Conservation (phyloP, 2,113 vertebrate genomes). For the Neodon shergylaensis region DNA sequence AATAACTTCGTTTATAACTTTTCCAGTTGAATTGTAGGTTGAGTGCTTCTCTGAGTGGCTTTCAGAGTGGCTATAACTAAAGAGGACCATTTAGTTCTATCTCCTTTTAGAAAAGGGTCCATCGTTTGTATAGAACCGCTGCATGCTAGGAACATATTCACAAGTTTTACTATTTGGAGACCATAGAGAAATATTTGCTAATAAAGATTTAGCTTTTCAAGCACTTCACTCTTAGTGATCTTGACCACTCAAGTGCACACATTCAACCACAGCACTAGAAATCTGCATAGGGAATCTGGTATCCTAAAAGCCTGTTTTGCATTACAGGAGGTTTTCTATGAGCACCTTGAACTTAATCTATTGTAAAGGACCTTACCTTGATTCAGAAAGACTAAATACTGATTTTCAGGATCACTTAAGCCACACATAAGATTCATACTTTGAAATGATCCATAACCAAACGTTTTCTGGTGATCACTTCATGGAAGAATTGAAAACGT, state of each 20-base stretch:
- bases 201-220: neutral
- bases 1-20: neutral
- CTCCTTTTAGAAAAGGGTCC: neutral
- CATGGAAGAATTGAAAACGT: neutral
- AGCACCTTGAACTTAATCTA: neutral
- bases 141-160: neutral
- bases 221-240: neutral
- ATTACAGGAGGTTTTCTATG: neutral
- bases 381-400: slow-evolving; percentile 15
- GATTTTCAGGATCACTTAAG: neutral
- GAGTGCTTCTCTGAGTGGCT: neutral
- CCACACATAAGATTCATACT: neutral
- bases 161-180: neutral
- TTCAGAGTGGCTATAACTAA: neutral
- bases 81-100: neutral
- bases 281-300: neutral
- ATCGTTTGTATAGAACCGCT: neutral
- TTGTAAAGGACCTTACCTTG: neutral
- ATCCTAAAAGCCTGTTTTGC: slow-evolving; percentile 2
- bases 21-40: neutral
- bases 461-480: neutral
- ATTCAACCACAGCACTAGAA: neutral
- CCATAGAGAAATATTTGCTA: neutral
- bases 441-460: neutral
- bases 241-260: neutral